phyloP scores from a whole-genome alignment of 2,113 vertebrate species.

The Bothrops jararaca region DNA sequence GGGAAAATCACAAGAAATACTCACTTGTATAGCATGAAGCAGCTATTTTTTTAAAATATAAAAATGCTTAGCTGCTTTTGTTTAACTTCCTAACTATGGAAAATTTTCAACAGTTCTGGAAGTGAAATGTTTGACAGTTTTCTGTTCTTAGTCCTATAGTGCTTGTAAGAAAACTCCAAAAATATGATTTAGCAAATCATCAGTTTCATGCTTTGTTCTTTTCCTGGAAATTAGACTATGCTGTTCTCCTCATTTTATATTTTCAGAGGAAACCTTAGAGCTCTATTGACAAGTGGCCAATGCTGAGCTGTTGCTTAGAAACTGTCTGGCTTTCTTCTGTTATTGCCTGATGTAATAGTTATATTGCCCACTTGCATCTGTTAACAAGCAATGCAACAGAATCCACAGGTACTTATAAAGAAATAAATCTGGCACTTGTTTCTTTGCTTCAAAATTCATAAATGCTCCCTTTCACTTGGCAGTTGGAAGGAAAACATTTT shows the following conservation, averaged over 20 bases:
- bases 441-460: slow-evolving; percentile 57
- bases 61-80: slow-evolving; percentile 59
- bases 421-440: slow-evolving; percentile 60
- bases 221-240: slow-evolving; percentile 60
- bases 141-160: slow-evolving; percentile 63
- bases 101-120: slow-evolving; percentile 65
- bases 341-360: slow-evolving; percentile 68
- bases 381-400: slow-evolving; percentile 68
- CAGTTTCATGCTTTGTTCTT: slow-evolving; percentile 65
- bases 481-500: slow-evolving; percentile 39
- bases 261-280: slow-evolving; percentile 61
- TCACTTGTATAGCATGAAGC: slow-evolving; percentile 19
- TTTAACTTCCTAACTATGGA: slow-evolving; percentile 65
- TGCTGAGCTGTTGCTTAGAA: slow-evolving; percentile 66
- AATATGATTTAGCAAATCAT: slow-evolving; percentile 68
- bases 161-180: slow-evolving; percentile 69
- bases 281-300: slow-evolving; percentile 52
- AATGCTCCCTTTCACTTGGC: slow-evolving; percentile 37
- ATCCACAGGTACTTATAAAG: slow-evolving; percentile 68
- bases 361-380: slow-evolving; percentile 67
- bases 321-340: slow-evolving; percentile 59
- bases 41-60: slow-evolving; percentile 47
- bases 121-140: slow-evolving; percentile 69
- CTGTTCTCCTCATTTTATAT: slow-evolving; percentile 54
- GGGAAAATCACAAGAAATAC: slow-evolving; percentile 40